A percentile compares a stretch with the other conserved stretches of the same genome.
Conservation (phyloP, 2,888 invertebrate genomes). For the Argyra leucocephala region DNA sequence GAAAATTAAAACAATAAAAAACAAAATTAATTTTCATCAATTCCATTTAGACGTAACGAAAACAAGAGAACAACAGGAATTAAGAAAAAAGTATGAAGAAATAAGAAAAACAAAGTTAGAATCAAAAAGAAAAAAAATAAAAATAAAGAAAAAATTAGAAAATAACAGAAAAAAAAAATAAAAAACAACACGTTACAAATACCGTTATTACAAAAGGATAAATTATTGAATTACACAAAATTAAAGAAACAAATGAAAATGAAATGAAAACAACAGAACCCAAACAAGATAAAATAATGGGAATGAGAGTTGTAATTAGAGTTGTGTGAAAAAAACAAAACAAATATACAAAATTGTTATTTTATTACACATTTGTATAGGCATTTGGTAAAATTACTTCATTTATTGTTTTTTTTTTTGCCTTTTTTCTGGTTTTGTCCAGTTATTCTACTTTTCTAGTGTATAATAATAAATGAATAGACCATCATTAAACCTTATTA, state of each 20-base stretch:
- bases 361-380: neutral
- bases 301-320: neutral
- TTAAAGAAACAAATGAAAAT: neutral
- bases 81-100: too few species aligned
- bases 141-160: neutral
- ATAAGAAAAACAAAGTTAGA: too few species aligned
- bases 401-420: too few species aligned
- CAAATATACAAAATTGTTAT: neutral
- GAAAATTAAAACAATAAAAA: neutral
- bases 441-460: too few species aligned
- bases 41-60: too few species aligned
- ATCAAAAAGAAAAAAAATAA: neutral
- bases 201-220: conserved; percentile 6
- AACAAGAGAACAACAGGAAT: too few species aligned
- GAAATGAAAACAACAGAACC: neutral
- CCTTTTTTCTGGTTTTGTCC: too few species aligned
- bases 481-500: neutral
- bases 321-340: neutral
- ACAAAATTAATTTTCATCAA: too few species aligned
- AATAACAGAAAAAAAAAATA: neutral
- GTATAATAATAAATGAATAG: neutral
- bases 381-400: neutral
- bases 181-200: neutral
- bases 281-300: neutral
- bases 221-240: neutral